phyloP scores from a whole-genome alignment of 2,113 vertebrate genomes.

The Rhegmatorhina hoffmannsi region DNA sequence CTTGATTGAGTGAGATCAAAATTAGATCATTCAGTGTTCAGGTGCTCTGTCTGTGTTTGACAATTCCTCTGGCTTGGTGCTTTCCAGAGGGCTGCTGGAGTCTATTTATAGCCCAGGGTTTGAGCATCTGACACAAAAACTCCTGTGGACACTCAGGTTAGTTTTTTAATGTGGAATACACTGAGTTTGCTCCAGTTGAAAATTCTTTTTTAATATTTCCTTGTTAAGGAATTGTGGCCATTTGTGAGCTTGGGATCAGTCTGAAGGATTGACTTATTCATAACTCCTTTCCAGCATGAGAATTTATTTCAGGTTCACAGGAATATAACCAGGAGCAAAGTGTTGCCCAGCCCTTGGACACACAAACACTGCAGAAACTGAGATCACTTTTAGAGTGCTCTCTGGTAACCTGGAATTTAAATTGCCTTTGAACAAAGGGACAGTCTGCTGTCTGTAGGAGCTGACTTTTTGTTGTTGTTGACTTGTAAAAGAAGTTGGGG shows the following conservation, averaged over 20 bases:
- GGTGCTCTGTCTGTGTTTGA: slow-evolving; percentile 2
- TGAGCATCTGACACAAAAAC: slow-evolving; percentile 34
- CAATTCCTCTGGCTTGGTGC: not conserved
- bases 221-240: not conserved
- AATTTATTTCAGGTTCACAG: not conserved
- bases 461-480: not conserved
- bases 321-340: not conserved
- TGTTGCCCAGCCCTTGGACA: not conserved
- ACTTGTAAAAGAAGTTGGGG: not conserved
- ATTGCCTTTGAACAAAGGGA: not conserved
- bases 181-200: not conserved
- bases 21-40: slow-evolving; percentile 31
- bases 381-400: not conserved
- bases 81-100: not conserved
- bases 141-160: not conserved
- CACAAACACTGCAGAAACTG: not conserved
- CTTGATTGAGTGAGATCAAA: not conserved
- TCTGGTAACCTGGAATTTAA: not conserved
- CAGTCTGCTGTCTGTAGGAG: fast-evolving
- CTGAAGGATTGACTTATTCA: not conserved
- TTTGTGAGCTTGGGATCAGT: not conserved
- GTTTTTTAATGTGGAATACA: not conserved
- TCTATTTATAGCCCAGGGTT: slow-evolving; percentile 44
- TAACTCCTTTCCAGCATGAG: not conserved
- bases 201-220: not conserved